phyloP scores from a whole-genome alignment of 2,113 vertebrate species.

The Rhinoderma darwinii region DNA sequence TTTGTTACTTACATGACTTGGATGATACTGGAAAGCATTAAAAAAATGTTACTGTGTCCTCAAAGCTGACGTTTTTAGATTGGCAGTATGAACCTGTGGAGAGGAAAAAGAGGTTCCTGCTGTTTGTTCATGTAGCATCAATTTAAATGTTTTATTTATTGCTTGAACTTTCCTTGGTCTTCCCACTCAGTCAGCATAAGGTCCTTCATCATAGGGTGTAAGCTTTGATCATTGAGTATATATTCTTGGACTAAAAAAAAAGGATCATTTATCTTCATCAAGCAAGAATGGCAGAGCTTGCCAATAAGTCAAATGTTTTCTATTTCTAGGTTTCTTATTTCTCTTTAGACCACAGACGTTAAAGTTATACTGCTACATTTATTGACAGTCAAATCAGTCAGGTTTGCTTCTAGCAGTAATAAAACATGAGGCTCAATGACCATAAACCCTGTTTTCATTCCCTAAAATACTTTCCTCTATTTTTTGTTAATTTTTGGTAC shows the following conservation, averaged over 20 bases:
- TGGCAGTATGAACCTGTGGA: not conserved
- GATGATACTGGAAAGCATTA: not conserved
- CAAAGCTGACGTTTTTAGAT: not conserved
- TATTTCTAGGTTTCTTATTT: not conserved
- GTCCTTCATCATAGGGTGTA: conserved; percentile 17
- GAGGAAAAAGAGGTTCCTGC: not conserved
- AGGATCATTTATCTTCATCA: conserved; percentile 10
- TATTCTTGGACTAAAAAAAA: not conserved
- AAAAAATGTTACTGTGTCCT: not conserved
- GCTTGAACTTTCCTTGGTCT: conserved; percentile 13
- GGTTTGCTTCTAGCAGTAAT: not conserved
- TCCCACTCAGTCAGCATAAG: not conserved
- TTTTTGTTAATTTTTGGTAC: not conserved
- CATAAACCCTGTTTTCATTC: not conserved
- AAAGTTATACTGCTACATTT: not conserved
- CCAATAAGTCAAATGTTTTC: not conserved
- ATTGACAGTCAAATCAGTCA: not conserved
- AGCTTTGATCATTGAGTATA: conserved; percentile 12
- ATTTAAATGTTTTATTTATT: conserved; percentile 13
- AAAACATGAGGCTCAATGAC: not conserved
- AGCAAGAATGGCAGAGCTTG: not conserved
- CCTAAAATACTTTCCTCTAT: not conserved
- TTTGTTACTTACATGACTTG: not conserved
- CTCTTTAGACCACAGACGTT: not conserved
- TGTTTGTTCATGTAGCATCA: conserved; percentile 8